Percentiles rank a stretch among this genome's conserved stretches.
These are phyloP conservation scores for Heliconius sara DNA, from an alignment of 2,888 invertebrate genomes.

Conservation along the genomic window DNA sequence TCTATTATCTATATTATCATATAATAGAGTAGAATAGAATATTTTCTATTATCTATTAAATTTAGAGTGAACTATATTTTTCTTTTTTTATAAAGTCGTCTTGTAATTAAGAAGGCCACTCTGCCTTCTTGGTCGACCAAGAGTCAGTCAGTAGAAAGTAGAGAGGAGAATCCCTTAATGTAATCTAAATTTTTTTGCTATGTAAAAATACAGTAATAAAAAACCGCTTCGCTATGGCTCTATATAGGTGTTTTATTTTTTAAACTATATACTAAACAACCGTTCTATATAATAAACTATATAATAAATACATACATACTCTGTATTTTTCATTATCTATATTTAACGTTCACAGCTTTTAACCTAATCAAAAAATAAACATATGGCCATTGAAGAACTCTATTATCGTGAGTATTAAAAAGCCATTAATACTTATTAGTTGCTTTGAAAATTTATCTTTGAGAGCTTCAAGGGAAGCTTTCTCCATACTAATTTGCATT, in stretches of 20 bases:
- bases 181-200: neutral
- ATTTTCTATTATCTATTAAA: too few relatives aligned
- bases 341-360: neutral
- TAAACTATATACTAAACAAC: too few relatives aligned
- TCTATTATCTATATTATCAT: too few relatives aligned
- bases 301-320: too few relatives aligned
- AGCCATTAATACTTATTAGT: slow-evolving; percentile 13
- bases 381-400: neutral
- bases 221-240: neutral
- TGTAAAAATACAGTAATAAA: neutral
- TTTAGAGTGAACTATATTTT: too few relatives aligned
- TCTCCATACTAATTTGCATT: neutral
- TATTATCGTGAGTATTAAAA: neutral
- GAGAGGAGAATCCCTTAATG: neutral
- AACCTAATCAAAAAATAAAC: slow-evolving; percentile 1
- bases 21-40: too few relatives aligned
- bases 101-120: too few relatives aligned
- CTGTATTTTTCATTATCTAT: neutral
- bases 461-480: neutral
- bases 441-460: neutral
- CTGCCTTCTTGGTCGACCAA: too few relatives aligned
- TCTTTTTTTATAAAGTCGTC: too few relatives aligned
- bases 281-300: too few relatives aligned
- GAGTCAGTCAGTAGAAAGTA: neutral
- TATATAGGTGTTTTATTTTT: neutral